Evolutionary conservation across 1,140 invertebrate genomes (phyloP).

Genomic region (Dendroctonus valens): DNA sequence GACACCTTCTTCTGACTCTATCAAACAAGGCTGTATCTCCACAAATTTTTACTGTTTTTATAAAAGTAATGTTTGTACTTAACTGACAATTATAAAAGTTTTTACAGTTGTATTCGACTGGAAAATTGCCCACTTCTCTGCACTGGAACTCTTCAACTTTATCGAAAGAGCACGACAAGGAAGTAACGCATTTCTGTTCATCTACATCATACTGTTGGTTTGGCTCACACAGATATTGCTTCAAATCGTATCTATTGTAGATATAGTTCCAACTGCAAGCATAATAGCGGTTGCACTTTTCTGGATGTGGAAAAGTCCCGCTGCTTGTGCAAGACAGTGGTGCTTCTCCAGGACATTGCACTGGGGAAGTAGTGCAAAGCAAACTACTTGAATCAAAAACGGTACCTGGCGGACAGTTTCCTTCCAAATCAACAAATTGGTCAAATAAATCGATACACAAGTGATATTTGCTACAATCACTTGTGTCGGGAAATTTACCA

Average conservation of each 20-base stretch:
- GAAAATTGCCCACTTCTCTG: slow-evolving; percentile 35
- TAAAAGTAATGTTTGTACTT: slow-evolving; percentile 10
- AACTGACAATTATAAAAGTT: slow-evolving; percentile 41
- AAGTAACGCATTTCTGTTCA: slow-evolving; percentile 19
- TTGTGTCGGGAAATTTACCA: slow-evolving; percentile 41
- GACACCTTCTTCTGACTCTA: slow-evolving; percentile 34
- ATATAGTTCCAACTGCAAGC: slow-evolving; percentile 39
- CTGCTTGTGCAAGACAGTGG: slow-evolving; percentile 31
- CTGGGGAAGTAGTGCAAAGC: slow-evolving; percentile 40
- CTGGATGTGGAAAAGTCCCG: slow-evolving; percentile 38
- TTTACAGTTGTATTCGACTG: slow-evolving; percentile 39
- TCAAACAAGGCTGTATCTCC: slow-evolving; percentile 36
- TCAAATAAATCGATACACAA: slow-evolving; percentile 34
- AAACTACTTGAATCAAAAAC: slow-evolving; percentile 35
- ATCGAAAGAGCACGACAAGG: slow-evolving; percentile 9
- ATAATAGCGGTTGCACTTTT: slow-evolving; percentile 42
- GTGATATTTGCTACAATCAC: slow-evolving; percentile 37
- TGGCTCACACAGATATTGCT: slow-evolving; percentile 38
- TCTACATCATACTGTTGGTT: slow-evolving; percentile 26
- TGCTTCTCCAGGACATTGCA: slow-evolving; percentile 41
- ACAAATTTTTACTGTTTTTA: slow-evolving; percentile 34
- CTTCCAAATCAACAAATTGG: slow-evolving; percentile 30
- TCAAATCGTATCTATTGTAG: slow-evolving; percentile 31
- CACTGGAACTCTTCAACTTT: slow-evolving; percentile 31
- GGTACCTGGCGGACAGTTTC: slow-evolving; percentile 36